These are phyloP conservation scores for Lophius piscatorius DNA, from an alignment of 2,113 vertebrate genomes.

Conservation along the genomic window DNA sequence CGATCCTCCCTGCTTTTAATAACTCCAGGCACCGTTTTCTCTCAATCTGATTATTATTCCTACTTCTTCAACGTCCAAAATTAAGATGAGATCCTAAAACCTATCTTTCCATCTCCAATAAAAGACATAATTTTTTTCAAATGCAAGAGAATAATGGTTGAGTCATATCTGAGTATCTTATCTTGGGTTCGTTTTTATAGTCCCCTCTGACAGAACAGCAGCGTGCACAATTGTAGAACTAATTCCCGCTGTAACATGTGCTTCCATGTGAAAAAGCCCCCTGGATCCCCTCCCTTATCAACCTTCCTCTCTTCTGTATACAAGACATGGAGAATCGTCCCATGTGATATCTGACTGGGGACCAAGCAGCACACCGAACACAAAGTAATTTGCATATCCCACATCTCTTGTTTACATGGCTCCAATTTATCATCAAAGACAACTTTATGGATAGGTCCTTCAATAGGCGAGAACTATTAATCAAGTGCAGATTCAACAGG, in stretches of 20 bases:
- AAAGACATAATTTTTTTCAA: neutral
- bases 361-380: constrained; percentile 51
- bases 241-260: constrained; percentile 50
- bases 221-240: constrained; percentile 33
- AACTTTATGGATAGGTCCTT: constrained; percentile 61
- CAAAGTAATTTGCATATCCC: constrained; percentile 73
- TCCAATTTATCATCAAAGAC: constrained; percentile 76
- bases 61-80: constrained; percentile 26
- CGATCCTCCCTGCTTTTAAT: constrained; percentile 18
- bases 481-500: constrained; percentile 62
- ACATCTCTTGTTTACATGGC: constrained; percentile 69
- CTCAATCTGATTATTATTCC: constrained; percentile 40
- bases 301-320: constrained; percentile 52
- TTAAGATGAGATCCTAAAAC: constrained; percentile 7
- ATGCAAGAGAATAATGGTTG: constrained; percentile 12
- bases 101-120: constrained; percentile 14
- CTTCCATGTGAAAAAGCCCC: constrained; percentile 41
- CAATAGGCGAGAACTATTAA: constrained; percentile 60
- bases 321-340: constrained; percentile 50
- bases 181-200: constrained; percentile 19
- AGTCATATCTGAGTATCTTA: constrained; percentile 15
- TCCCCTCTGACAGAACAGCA: constrained; percentile 44
- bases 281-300: constrained; percentile 48
- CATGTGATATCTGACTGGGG: constrained; percentile 59
- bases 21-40: constrained; percentile 13